Evolutionary conservation across 1,140 invertebrate species (phyloP).

Genomic region (Alviniconcha marisindica): DNA sequence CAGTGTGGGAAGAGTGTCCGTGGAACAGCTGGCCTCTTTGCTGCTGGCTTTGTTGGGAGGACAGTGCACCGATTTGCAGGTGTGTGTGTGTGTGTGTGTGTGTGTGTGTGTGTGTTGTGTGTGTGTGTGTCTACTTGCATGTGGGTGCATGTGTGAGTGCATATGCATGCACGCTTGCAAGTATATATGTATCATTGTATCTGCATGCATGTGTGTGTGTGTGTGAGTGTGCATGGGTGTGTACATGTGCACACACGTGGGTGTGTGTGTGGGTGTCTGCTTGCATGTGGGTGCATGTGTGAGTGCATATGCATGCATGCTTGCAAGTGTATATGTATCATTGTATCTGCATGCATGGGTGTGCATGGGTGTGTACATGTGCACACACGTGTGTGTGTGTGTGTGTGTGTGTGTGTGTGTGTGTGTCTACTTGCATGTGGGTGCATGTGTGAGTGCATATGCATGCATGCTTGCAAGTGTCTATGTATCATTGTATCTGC

Average conservation of each 20-base stretch:
- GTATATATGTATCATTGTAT: neutral
- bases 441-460: neutral
- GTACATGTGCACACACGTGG: neutral
- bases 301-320: neutral
- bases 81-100: neutral
- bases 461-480: neutral
- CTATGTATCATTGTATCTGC: neutral
- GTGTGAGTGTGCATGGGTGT: neutral
- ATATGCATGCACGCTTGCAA: neutral
- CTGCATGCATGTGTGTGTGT: neutral
- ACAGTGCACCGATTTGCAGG: neutral
- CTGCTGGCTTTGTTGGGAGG: too few species aligned
- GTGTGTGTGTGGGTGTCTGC: conserved; percentile 3
- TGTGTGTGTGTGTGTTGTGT: neutral
- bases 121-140: neutral
- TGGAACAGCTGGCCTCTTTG: too few species aligned
- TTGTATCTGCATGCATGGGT: neutral
- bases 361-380: neutral
- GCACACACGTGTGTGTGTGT: neutral
- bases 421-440: neutral
- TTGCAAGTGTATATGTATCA: neutral
- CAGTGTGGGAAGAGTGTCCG: too few species aligned
- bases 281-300: conserved; percentile 7
- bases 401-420: neutral
- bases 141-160: neutral